Evolutionary conservation across 37 sponge, comb jelly and placozoan genomes (phyloP).

Genomic region (Oopsacas minuta): DNA sequence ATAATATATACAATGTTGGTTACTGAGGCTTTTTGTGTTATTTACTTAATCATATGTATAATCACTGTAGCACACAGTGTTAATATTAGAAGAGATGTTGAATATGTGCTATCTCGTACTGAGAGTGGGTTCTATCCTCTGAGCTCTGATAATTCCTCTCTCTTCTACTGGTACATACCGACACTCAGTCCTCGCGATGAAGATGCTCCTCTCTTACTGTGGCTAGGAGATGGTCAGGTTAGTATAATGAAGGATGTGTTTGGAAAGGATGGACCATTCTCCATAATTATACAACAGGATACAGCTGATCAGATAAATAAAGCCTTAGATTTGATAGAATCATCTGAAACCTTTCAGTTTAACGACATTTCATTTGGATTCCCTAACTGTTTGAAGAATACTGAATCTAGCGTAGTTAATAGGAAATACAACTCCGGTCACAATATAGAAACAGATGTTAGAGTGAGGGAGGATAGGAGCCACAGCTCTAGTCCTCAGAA

Average conservation of each 20-base stretch:
- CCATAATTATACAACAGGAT: not conserved
- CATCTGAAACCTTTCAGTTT: not conserved
- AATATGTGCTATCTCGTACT: not conserved
- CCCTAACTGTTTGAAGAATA: not conserved
- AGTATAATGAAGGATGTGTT: not conserved
- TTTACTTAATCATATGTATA: no score
- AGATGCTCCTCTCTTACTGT: not conserved
- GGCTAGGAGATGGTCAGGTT: not conserved
- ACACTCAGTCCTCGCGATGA: not conserved
- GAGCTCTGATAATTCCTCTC: not conserved
- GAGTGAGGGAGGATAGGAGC: not conserved
- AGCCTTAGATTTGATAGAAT: not conserved
- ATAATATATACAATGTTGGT: no score
- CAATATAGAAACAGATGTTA: not conserved
- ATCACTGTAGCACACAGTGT: not conserved
- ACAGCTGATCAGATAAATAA: not conserved
- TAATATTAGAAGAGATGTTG: not conserved
- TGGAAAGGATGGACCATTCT: not conserved
- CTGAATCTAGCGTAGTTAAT: no score
- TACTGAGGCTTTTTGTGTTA: no score
- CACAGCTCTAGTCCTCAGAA: no score
- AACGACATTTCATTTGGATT: not conserved
- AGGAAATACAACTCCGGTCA: not conserved
- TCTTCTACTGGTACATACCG: conserved; percentile 8
- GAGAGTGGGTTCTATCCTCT: not conserved